Percentiles rank a stretch among this genome's conserved stretches.
Evolutionary conservation across 1,140 invertebrate genomes (phyloP).

Genomic region (Apocrypta bakeri): DNA sequence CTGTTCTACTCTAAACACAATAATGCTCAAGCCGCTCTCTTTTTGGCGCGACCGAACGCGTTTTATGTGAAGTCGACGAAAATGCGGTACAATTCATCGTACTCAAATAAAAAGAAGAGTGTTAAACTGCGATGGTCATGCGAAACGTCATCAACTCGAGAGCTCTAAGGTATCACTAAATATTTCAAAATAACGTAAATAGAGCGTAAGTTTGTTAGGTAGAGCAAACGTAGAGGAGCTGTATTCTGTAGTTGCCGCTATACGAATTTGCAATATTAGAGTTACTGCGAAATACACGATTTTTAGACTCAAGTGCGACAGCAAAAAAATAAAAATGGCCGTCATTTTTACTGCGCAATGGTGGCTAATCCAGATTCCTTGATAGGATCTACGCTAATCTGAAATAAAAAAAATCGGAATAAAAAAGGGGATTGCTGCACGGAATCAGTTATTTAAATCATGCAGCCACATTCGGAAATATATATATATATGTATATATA

Average conservation of each 20-base stretch:
- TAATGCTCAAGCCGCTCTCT: constrained; percentile 1
- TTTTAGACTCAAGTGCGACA: neutral
- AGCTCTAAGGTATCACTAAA: neutral
- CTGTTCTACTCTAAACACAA: constrained; percentile 18
- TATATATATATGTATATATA: no score
- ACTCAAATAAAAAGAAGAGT: neutral
- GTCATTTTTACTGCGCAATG: neutral
- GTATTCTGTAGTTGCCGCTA: neutral
- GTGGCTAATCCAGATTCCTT: neutral
- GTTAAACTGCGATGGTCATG: neutral
- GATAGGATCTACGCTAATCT: neutral
- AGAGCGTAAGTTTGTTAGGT: neutral
- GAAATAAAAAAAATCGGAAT: no score
- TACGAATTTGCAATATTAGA: no score
- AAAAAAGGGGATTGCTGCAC: neutral
- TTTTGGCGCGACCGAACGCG: constrained; percentile 26
- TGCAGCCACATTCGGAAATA: constrained; percentile 3
- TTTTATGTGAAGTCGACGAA: constrained; percentile 17
- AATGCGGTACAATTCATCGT: neutral
- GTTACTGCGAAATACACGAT: neutral
- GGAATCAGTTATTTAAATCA: constrained; percentile 23
- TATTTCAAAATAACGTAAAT: neutral
- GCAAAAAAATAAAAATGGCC: neutral
- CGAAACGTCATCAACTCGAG: no score
- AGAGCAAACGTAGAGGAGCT: neutral